Evolutionary conservation across 2,113 vertebrate genomes (phyloP).

Genomic region (Cochlearius cochlearius): DNA sequence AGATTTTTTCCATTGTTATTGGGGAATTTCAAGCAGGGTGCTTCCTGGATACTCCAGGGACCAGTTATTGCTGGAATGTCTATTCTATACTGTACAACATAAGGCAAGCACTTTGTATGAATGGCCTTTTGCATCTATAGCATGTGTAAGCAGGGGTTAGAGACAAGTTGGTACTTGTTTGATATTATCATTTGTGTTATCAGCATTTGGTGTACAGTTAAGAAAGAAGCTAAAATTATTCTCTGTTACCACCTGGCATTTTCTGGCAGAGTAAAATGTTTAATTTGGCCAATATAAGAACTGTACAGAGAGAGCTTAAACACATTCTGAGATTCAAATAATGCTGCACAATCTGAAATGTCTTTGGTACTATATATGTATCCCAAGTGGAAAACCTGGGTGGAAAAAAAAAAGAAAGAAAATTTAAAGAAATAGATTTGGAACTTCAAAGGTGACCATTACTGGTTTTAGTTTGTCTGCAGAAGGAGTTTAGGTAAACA

Average conservation of each 20-base stretch:
- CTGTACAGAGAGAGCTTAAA: neutral
- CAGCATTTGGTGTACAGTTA: neutral
- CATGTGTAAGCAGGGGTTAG: neutral
- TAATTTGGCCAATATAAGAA: neutral
- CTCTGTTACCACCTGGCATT: slow-evolving; percentile 8
- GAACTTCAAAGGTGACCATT: neutral
- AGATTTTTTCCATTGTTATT: neutral
- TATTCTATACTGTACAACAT: neutral
- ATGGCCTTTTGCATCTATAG: neutral
- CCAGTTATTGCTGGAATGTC: neutral
- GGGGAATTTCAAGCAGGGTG: neutral
- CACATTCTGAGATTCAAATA: neutral
- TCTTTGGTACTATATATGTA: neutral
- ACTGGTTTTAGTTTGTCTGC: neutral
- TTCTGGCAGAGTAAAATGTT: slow-evolving; percentile 10
- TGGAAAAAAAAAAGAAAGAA: neutral
- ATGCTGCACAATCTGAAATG: neutral
- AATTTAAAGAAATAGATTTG: neutral
- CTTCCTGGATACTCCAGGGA: neutral
- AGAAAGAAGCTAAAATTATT: slow-evolving; percentile 39
- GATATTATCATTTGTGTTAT: slow-evolving; percentile 19
- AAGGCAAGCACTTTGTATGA: neutral
- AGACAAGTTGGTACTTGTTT: slow-evolving; percentile 16
- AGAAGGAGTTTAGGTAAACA: neutral
- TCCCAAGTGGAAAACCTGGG: neutral